phyloP scores from a whole-genome alignment of 2,797 vertebrate genomes.

The Myripristis murdjan region DNA sequence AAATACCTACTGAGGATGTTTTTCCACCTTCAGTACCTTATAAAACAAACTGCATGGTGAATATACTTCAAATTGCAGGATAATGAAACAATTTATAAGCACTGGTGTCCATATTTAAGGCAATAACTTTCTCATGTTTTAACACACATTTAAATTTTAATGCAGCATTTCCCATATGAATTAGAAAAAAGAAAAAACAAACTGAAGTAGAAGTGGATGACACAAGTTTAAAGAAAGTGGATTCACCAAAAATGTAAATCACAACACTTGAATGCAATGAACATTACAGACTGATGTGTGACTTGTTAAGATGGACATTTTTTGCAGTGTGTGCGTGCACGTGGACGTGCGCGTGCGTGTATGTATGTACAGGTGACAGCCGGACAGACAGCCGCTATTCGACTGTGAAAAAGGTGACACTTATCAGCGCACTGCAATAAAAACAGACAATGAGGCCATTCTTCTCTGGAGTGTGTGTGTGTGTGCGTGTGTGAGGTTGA shows the following conservation, averaged over 20 bases:
- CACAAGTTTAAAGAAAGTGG: too few species aligned
- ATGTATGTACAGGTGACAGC: conserved; percentile 26
- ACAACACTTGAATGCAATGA: conserved; percentile 5
- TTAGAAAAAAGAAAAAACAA: conserved; percentile 28
- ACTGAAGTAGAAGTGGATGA: too few species aligned
- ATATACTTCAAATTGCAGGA: too few species aligned
- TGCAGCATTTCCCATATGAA: conserved; percentile 55
- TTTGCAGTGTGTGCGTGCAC: conserved; percentile 12
- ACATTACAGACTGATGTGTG: not conserved
- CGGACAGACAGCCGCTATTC: conserved; percentile 58
- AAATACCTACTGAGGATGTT: too few species aligned
- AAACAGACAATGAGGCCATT: conserved; percentile 75
- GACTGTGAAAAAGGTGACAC: conserved; percentile 69
- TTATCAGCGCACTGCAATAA: conserved; percentile 76
- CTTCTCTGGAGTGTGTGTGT: conserved; percentile 25
- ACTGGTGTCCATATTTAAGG: too few species aligned
- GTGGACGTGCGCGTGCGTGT: not conserved
- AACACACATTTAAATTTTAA: conserved; percentile 27
- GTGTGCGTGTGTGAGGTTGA: conserved; percentile 8
- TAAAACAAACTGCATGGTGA: too few species aligned
- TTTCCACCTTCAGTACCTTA: too few species aligned
- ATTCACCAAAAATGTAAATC: conserved; percentile 3
- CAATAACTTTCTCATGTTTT: too few species aligned
- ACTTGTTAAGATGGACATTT: not conserved
- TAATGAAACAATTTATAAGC: too few species aligned